These are phyloP conservation scores for Arizona elegans DNA, from an alignment of 2,113 vertebrate genomes.

Conservation along the genomic window DNA sequence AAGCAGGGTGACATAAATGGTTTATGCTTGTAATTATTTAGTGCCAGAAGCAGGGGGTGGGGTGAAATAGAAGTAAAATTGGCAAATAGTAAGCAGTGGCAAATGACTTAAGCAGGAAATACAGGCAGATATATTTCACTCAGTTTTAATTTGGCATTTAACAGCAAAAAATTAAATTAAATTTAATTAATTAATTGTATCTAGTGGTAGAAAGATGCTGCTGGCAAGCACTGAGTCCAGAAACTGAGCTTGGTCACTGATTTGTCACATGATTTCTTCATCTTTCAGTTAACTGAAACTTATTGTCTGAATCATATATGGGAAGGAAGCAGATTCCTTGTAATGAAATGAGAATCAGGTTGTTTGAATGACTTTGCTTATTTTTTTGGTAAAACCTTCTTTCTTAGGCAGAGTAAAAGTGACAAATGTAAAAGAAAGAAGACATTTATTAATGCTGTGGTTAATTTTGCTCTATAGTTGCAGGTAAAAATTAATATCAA, in stretches of 20 bases:
- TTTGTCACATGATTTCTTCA: neutral
- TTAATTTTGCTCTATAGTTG: neutral
- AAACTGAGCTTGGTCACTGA: neutral
- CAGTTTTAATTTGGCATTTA: constrained; percentile 28
- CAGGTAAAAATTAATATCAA: neutral
- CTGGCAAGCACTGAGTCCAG: neutral
- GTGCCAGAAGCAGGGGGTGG: neutral
- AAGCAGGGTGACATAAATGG: neutral
- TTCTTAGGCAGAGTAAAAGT: too few species aligned
- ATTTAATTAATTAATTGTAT: constrained; percentile 21
- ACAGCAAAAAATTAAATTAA: constrained; percentile 6
- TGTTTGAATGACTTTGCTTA: neutral
- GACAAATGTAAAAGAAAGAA: neutral
- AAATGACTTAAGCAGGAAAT: neutral
- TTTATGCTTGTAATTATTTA: neutral
- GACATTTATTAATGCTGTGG: neutral
- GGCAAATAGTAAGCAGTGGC: neutral
- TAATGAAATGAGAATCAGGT: neutral
- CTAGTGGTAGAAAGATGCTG: constrained; percentile 12
- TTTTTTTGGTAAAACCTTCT: neutral
- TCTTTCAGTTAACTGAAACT: neutral
- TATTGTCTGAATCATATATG: neutral
- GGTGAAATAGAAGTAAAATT: neutral
- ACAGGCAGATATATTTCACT: constrained; percentile 15
- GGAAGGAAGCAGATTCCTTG: neutral